These are phyloP conservation scores for Sinohyriopsis cumingii DNA, from an alignment of 2,888 invertebrate genomes.

Conservation along the genomic window DNA sequence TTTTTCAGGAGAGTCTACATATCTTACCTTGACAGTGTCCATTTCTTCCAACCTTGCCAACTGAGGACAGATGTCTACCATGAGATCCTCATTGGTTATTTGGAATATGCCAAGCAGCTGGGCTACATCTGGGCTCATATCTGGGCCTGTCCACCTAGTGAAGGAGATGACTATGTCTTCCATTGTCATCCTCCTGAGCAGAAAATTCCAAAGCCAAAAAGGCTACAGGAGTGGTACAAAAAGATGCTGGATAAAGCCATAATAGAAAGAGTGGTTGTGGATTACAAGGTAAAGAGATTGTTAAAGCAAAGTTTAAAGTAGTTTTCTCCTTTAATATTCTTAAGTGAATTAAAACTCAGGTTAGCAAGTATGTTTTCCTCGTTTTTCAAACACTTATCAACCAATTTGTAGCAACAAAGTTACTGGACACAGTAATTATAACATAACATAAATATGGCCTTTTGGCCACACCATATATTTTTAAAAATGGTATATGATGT, in stretches of 20 bases:
- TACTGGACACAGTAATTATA: too few species aligned
- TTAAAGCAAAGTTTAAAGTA: not conserved
- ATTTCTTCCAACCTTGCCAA: slow-evolving; percentile 98
- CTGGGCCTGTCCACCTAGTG: slow-evolving; percentile 99
- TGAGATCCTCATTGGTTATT: slow-evolving; percentile 97
- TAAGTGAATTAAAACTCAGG: not conserved
- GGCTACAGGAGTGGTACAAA: slow-evolving; percentile 99
- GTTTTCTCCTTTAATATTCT: not conserved
- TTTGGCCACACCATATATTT: too few species aligned
- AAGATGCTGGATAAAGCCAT: slow-evolving; percentile 99
- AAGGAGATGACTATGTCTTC: slow-evolving; percentile 99
- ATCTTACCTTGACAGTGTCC: slow-evolving; percentile 98
- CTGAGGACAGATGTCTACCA: slow-evolving; percentile 99
- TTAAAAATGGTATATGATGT: too few species aligned
- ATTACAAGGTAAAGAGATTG: slow-evolving; percentile 85
- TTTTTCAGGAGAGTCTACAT: slow-evolving; percentile 91
- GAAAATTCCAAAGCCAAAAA: slow-evolving; percentile 99
- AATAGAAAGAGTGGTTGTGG: slow-evolving; percentile 96
- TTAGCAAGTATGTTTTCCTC: too few species aligned
- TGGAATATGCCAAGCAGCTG: slow-evolving; percentile 97
- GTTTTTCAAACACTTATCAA: too few species aligned
- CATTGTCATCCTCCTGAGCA: slow-evolving; percentile 99
- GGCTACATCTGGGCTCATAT: slow-evolving; percentile 99
- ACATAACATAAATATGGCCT: too few species aligned
- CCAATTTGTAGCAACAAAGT: too few species aligned